phyloP scores from a whole-genome alignment of 2,888 invertebrate species.

The Caradrina clavipalpis region DNA sequence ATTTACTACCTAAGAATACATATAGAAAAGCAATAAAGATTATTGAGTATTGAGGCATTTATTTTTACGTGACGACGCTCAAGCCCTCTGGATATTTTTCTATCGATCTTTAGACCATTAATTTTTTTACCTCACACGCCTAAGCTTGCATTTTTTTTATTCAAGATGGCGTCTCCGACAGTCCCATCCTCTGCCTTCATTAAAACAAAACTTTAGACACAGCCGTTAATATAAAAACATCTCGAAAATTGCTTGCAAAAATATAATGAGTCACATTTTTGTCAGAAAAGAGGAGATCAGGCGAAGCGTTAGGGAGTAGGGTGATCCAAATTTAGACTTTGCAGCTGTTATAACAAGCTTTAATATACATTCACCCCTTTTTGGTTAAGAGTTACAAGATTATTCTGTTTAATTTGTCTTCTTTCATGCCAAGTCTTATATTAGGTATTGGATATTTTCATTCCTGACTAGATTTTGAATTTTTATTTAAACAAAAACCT shows the following conservation, averaged over 20 bases:
- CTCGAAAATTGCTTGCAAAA: background rate
- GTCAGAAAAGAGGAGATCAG: background rate
- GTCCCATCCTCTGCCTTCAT: background rate
- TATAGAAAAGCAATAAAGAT: too few species aligned
- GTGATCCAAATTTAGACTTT: slow-evolving; percentile 3
- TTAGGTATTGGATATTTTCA: too few species aligned
- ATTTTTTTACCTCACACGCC: background rate
- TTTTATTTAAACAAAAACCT: too few species aligned
- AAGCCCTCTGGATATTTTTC: background rate
- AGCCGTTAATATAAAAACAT: background rate
- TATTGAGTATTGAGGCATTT: too few species aligned
- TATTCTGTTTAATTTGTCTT: too few species aligned
- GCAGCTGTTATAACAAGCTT: slow-evolving; percentile 9
- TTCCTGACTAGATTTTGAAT: too few species aligned
- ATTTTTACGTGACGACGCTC: too few species aligned
- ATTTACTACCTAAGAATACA: too few species aligned
- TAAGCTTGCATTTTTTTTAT: slow-evolving; percentile 3
- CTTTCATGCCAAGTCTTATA: too few species aligned
- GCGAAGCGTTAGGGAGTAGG: background rate
- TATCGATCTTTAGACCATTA: background rate
- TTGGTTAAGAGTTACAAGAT: too few species aligned
- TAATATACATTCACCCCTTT: too few species aligned
- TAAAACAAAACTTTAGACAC: slow-evolving; percentile 2
- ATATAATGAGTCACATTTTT: slow-evolving; percentile 13
- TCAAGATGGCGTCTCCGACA: background rate